Percentiles rank a stretch among this genome's conserved stretches.
phyloP scores from a whole-genome alignment of 2,888 invertebrate species.

The Brachycybe producta region DNA sequence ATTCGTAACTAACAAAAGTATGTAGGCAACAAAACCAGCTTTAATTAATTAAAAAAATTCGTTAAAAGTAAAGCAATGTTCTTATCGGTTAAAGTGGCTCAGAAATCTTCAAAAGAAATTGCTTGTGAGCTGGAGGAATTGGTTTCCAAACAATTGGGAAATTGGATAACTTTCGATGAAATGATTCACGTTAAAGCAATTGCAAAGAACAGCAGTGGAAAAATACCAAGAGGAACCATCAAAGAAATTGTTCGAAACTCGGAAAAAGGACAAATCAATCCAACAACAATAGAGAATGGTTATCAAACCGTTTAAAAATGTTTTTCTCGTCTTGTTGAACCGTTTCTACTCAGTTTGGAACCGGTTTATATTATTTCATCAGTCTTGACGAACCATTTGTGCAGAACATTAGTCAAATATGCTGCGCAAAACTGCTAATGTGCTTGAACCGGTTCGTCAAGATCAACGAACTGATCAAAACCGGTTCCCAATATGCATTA shows the following conservation, averaged over 20 bases:
- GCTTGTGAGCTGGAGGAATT: not conserved
- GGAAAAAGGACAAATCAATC: not conserved
- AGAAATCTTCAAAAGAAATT: not conserved
- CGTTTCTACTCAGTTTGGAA: too few relatives aligned
- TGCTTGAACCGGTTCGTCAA: too few relatives aligned
- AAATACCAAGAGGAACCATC: conserved; percentile 4
- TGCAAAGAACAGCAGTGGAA: conserved; percentile 6
- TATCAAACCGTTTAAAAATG: too few relatives aligned
- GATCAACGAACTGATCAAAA: too few relatives aligned
- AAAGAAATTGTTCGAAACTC: conserved; percentile 5
- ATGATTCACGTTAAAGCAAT: conserved; percentile 1
- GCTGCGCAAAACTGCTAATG: too few relatives aligned
- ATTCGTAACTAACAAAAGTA: conserved; percentile 10
- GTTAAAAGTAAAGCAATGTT: not conserved
- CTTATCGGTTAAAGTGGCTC: not conserved
- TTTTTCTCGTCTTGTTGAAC: too few relatives aligned
- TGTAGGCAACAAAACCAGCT: not conserved
- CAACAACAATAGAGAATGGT: not conserved
- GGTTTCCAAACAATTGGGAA: conserved; percentile 5
- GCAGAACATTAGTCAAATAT: too few relatives aligned
- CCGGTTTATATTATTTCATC: too few relatives aligned
- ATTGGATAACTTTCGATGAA: not conserved
- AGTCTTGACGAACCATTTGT: too few relatives aligned
- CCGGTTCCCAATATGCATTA: too few relatives aligned
- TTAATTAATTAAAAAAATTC: not conserved